These are phyloP conservation scores for Epizoanthus ramosus DNA, from an alignment of 92 coral and sea anemone genomes.

Conservation along the genomic window DNA sequence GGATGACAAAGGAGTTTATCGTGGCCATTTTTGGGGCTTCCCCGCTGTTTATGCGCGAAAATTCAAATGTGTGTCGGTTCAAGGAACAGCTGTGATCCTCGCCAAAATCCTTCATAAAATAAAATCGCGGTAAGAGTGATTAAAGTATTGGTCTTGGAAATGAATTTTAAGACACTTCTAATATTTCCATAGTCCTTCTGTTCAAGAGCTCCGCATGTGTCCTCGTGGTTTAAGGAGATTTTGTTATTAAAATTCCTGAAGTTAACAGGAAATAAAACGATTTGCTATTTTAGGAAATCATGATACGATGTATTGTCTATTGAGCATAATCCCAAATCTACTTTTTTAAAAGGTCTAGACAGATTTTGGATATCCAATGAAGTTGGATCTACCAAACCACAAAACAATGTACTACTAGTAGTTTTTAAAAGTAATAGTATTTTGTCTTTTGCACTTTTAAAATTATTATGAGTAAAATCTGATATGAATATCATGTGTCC, in stretches of 20 bases:
- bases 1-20: constrained; percentile 71
- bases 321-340: too few relatives aligned
- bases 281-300: too few relatives aligned
- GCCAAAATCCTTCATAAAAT: constrained; percentile 66
- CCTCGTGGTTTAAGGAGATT: too few relatives aligned
- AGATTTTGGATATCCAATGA: too few relatives aligned
- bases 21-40: constrained; percentile 93
- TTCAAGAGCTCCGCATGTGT: neutral
- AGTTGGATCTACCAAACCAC: too few relatives aligned
- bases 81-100: constrained; percentile 89
- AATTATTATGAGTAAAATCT: neutral
- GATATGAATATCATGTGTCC: neutral
- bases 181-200: neutral
- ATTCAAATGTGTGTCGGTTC: constrained; percentile 89
- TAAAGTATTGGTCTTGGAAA: neutral
- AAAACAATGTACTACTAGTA: too few relatives aligned
- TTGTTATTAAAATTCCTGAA: too few relatives aligned
- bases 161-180: neutral
- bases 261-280: too few relatives aligned
- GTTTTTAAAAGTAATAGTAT: too few relatives aligned
- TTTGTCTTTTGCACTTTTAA: neutral
- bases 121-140: constrained; percentile 69
- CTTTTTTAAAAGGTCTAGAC: too few relatives aligned
- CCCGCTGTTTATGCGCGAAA: constrained; percentile 82
- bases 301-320: too few relatives aligned